Base-by-base conservation (phyloP, 2,113 vertebrate genomes). In the Sorex araneus region DNA sequence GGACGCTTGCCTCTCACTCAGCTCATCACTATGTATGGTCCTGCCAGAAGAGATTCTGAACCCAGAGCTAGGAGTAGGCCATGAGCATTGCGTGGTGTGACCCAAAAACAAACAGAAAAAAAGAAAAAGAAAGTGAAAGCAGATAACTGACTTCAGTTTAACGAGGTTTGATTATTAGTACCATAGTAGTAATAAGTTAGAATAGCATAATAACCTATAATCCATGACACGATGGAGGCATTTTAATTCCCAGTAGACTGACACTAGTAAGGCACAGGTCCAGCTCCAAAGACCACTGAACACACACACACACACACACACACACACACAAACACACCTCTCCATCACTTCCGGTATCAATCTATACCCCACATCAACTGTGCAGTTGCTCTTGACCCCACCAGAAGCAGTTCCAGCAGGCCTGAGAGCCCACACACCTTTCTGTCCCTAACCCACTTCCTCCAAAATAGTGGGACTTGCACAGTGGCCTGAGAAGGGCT, bases 391-490 rank as follows among this genome's bases (percentile, higher is more conserved):
- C 75, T 47, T 63, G 30, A 81, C 40, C 69, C 84, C 27, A 3
- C 32, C 66, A 64, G 47, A 78, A 85, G 73, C 9, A 64, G 54
- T 36, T 45, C 28, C 32, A 69, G 12, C 25, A 30, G n/a, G 15
- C 28, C 67, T 79, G 47, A 40, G 70, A 34, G n/a, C 73, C 74
- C 5, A 40, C 15, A 32, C 18, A 40, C 30, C 6, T 63, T 84
- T 64, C n/a, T 67, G 27, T 67, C 32, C n/a, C 75, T 40, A 23
- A 21, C 6, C 64, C 0, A 6, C 47, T 40, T 79, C 54, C 36
- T 70, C 25, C 2, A 67, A 66, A 79, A 94, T 30, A 74, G 74
- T 71, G 67, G 28, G 79, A 75, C 25, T 60, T 84, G 40, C 71
- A 64, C 32, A 28, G 32, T 16, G 43, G n/a, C n/a, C 54, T 19